Evolutionary conservation across 2,113 vertebrate species (phyloP), one percentile per base, ranked within the genome.

Genomic region (Amphilophus citrinellus): DNA sequence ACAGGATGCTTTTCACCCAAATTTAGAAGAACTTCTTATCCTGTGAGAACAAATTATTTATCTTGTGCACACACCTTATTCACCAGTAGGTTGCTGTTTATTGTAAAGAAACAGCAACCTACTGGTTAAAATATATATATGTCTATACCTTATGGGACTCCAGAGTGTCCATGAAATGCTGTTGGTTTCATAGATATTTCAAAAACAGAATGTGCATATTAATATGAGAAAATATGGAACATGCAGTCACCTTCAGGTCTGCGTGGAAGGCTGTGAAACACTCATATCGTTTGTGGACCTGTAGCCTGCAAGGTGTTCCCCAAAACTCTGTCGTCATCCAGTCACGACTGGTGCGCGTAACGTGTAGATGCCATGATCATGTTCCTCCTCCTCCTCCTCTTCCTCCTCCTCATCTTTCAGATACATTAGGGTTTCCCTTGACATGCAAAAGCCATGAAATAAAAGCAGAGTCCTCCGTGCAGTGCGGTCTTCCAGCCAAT

Each of bases 291-390:
- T n/a, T 18, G 0, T 7, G 50, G 78, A 83, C 66, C 82, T 87
- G 85, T 59, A 71, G 83, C 24, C 42, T 17, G 77, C 60, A 35
- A 47, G 83, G 91, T 86, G 88, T 82, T 53, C 47, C 87, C 91
- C 78, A 61, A 20, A 6, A 35, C 83, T 85, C 66, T 91, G 89
- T 87, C 93, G 89, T 93, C 91, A 94, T 18, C 20, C 84, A 87
- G 91, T 94, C 93, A 94, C 93, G 90, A 93, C 88, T 30, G 39
- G 84, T 60, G 81, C 17, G 87, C 85, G 87, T 82, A 80, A 65
- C 78, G 88, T 92, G 88, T 78, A 42, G 63, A 85, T 91, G 83
- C 86, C 91, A 90, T 89, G 86, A 80, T 90, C 83, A 30, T 79
- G 71, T 50, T 65, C 50, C 61, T 83, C 63, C 83, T 57, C 80